Percentiles rank a stretch among this genome's conserved stretches.
phyloP scores from a whole-genome alignment of 2,797 vertebrate genomes.

The Lepilemur septentrionalis region DNA sequence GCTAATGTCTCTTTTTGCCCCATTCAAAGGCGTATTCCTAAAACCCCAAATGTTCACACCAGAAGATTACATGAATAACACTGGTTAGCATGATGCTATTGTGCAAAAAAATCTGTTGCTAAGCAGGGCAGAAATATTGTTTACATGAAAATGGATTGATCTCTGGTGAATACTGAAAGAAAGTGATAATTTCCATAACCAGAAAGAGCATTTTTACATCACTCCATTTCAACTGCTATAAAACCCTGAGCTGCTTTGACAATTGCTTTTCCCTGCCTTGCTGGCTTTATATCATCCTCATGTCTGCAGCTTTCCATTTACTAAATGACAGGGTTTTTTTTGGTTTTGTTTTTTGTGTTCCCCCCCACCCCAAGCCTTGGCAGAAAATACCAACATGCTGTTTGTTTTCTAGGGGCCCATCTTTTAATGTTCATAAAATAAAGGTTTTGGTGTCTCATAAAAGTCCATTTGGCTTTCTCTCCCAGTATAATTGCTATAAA shows the following conservation, averaged over 20 bases:
- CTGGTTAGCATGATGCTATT: not conserved
- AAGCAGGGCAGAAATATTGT: constrained; percentile 54
- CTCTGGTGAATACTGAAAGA: constrained; percentile 51
- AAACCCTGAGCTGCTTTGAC: constrained; percentile 1
- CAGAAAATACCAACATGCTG: constrained; percentile 12
- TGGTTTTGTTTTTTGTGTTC: not conserved
- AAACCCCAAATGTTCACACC: not conserved
- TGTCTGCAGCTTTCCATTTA: constrained; percentile 56
- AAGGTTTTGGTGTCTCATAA: constrained; percentile 42
- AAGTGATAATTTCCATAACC: constrained; percentile 62
- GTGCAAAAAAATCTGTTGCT: constrained; percentile 25
- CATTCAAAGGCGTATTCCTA: constrained; percentile 50
- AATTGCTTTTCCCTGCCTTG: not conserved
- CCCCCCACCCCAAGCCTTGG: not conserved
- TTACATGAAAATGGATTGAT: constrained; percentile 54
- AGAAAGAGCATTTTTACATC: constrained; percentile 32
- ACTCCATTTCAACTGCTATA: not conserved
- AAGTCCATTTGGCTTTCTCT: constrained; percentile 37
- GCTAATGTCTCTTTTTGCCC: constrained; percentile 52
- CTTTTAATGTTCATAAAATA: constrained; percentile 42
- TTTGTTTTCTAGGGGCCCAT: not conserved
- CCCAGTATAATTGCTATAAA: not conserved
- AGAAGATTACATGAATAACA: constrained; percentile 1
- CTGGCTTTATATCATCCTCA: constrained; percentile 29
- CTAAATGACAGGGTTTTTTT: not conserved